Base-by-base conservation (phyloP, 2,797 vertebrate genomes). In the Cichlasoma orientale region DNA sequence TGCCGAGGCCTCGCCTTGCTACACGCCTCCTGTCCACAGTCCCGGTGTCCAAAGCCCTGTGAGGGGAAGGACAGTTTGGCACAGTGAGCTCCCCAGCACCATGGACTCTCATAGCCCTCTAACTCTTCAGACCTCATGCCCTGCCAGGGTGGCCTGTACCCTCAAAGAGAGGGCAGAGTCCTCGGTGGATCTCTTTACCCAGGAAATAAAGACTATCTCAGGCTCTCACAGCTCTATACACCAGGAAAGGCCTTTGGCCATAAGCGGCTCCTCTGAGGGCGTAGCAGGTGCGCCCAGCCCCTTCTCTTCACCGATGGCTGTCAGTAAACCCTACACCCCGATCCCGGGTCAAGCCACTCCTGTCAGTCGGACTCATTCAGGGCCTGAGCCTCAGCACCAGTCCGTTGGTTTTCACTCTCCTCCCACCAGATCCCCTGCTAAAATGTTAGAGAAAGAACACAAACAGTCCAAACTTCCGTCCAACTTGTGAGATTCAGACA, bases 121-220 rank as follows among this genome's bases (percentile, higher is more conserved):
- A 33, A 93, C 93, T 88, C 94, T 96, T 23, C 96, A 96, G 29
- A 95, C 95, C 23, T 94, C 96, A 82, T 96, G 94, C 78, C 95
- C 96, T 0, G 90, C 95, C 0, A 90, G 91, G 0, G 68, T 77
- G 93, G 90, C 72, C 88, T 91, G 80, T 73, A 85, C 74, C 89
- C 77, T 80, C 71, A 90, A 91, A 87, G 91, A 93, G 69, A 89
- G 86, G 0, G 91, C 90, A 0, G 95, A 95, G 7, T 93, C 96
- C 80, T 95, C 96, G 0, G 91, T 89, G 0, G 96, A 97, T 88
- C 95, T 96, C 78, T 96, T 97, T 84, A 95, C 92, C 89, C 97
- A 97, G 95, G 97, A 99, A 95, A 94, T 98, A 94, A 97, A 97
- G 94, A 96, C 97, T 81, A 97, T 99, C 86, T 98, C 98, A 38